Percentiles rank a stretch among this genome's conserved stretches.
phyloP scores from a whole-genome alignment of 2,113 vertebrate genomes.

The Riparia riparia region DNA sequence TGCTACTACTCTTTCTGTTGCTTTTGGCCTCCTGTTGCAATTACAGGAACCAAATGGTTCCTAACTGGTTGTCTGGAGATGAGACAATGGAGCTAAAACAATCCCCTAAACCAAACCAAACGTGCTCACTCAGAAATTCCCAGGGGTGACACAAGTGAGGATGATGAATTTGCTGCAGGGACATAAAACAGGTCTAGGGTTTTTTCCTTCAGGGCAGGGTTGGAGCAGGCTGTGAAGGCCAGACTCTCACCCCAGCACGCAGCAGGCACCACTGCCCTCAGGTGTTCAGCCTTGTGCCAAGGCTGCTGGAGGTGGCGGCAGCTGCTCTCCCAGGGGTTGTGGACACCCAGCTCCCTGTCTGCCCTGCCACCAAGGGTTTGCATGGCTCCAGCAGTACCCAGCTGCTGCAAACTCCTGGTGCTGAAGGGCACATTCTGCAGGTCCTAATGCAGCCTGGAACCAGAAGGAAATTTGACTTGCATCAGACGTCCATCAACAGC shows the following conservation, averaged over 20 bases:
- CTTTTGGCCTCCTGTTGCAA: not conserved
- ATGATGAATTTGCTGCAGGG: not conserved
- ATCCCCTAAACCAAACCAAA: not conserved
- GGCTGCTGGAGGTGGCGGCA: not conserved
- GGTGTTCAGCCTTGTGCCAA: not conserved
- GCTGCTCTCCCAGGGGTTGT: not conserved
- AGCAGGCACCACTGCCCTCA: not conserved
- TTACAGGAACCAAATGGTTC: not conserved
- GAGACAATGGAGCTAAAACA: not conserved
- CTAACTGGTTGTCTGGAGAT: not conserved
- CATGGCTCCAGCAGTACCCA: not conserved
- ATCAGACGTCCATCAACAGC: slow-evolving; percentile 56
- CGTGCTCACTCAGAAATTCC: not conserved
- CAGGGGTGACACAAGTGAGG: not conserved
- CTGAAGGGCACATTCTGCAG: not conserved
- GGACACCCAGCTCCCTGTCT: not conserved
- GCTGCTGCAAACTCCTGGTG: not conserved
- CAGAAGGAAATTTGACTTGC: slow-evolving; percentile 46
- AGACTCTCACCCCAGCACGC: not conserved
- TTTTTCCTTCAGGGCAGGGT: not conserved
- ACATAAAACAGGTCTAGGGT: rapidly evolving
- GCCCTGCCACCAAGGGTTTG: not conserved
- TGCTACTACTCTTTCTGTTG: not conserved
- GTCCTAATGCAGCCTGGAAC: slow-evolving; percentile 6
- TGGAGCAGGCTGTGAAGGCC: not conserved